Conservation (phyloP, 2,888 invertebrate species). For the Sarcophaga variegata region DNA sequence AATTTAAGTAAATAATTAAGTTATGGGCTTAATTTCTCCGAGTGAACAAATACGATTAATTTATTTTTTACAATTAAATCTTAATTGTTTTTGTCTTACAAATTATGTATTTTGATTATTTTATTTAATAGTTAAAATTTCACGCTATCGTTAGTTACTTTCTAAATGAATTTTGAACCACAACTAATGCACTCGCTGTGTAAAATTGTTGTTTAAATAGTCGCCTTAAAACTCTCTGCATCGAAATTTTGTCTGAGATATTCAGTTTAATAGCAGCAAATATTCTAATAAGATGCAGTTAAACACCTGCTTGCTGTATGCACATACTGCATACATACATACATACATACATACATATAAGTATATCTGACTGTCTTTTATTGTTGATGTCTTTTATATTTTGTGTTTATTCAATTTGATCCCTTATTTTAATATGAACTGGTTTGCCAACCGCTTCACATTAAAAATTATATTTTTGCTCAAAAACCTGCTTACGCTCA, state of each 20-base stretch:
- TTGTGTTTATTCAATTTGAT: not conserved
- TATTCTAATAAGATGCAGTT: constrained; percentile 67
- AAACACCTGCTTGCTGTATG: constrained; percentile 57
- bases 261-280: constrained; percentile 24
- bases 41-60: not conserved
- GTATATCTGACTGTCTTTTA: constrained; percentile 22
- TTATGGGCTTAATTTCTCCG: constrained; percentile 38
- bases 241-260: constrained; percentile 28
- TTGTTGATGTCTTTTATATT: constrained; percentile 11
- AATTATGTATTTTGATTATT: constrained; percentile 18
- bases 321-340: not conserved
- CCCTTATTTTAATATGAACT: constrained; percentile 36
- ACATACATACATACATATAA: not conserved
- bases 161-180: constrained; percentile 71
- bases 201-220: constrained; percentile 76
- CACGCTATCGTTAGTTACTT: constrained; percentile 68
- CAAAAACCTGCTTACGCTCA: constrained; percentile 54
- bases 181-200: constrained; percentile 75
- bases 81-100: not conserved
- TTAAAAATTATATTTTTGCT: constrained; percentile 47
- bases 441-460: constrained; percentile 41
- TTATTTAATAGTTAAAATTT: constrained; percentile 9
- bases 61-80: not conserved
- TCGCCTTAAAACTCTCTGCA: constrained; percentile 32
- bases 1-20: constrained; percentile 38